Base-by-base conservation (phyloP, 2,113 vertebrate species). In the Coracopsis vasa region DNA sequence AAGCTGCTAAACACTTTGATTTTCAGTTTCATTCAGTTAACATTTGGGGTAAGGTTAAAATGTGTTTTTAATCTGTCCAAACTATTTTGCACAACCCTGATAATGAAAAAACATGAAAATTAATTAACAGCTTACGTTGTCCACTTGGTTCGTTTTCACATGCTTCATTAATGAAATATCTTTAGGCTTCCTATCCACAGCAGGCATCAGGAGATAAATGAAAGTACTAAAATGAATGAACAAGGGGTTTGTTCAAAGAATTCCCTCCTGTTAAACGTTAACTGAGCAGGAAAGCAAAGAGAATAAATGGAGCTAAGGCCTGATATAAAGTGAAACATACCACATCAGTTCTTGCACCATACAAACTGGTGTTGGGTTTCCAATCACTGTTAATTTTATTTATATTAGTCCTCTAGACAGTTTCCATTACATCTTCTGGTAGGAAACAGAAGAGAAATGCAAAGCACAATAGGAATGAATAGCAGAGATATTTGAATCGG, bases 111-210 rank as follows among this genome's bases (percentile, higher is more conserved):
- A 33, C 39, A 58, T 16, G 69, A 81, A 80, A 83, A 94, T 48
- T 84, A 82, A 69, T 83, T 88, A 95, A 44, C 27, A 91, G 37
- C 45, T 42, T 84, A 54, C 27, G 79, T 61, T 88, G 72, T 84
- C 77, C 77, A 84, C 39, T 83, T 81, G 39, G 69, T 56, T 81
- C 24, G 56, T 86, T 91, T 93, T 88, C 74, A 74, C 54, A 80
- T 35, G 45, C n/a, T 82, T 86, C 74, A 86, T 60, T 94, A 94
- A 80, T 54, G 35, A 95, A 87, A 42, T 85, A 80, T 73, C 88
- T 93, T 86, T n/a, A 92, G 54, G 39, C 72, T 83, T 93, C 54
- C 64, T 86, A 87, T 67, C 44, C 86, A 92, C 54, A 91, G 89
- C 47, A 94, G 65, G 47, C 61, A 87, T 47, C n/a, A 71, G 23